Base-by-base conservation (phyloP, 2,888 invertebrate species). In the Tigriopus californicus region DNA sequence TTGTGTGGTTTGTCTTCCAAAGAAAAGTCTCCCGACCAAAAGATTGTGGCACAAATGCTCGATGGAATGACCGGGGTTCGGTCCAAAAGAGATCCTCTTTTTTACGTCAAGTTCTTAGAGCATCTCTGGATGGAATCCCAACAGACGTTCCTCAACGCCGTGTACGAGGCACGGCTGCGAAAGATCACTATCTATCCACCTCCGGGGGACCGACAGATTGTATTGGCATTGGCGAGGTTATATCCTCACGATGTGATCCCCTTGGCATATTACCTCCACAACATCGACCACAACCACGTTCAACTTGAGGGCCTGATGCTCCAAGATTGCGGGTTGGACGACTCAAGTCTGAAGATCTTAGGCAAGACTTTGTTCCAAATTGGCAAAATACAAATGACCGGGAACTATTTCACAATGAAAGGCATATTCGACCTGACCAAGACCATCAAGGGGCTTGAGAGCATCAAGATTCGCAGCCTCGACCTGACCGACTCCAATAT, bases 291-390 rank as follows among this genome's bases (percentile, higher is more conserved):
- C 1, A 22, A 52, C 11, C 11, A 15, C 1, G 52, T 52, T 8
- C 15, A 52, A 33, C 20, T 52, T 52, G 52, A 52, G 22, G 52
- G 24, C 11, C 33, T 52, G 25, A 52, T 52, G 52, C 52, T 52
- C 25, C 52, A 52, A 20, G 52, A 52, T 25, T 52, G 52, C 24
- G 52, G 33, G 15, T 25, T 52, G 15, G 52, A 52, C 24, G 52
- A 52, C 22, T 13, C 15, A 10, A 40, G 52, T 1, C 18, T 52
- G 33, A 52, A 52, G 25, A 24, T 52, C 15, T 20, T 52, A 4
- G 52, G 52, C 22, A n/a, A 52, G 52, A 52, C 33, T 24, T 52
- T 52, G 24, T 40, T 25, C 24, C 24, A 52, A 25, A 24, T 40
- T 24, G 33, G 33, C 15, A 52, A 52, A 40, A 2, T 52, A 11